Conservation (phyloP, 2,797 vertebrate genomes). For the Pygocentrus nattereri region DNA sequence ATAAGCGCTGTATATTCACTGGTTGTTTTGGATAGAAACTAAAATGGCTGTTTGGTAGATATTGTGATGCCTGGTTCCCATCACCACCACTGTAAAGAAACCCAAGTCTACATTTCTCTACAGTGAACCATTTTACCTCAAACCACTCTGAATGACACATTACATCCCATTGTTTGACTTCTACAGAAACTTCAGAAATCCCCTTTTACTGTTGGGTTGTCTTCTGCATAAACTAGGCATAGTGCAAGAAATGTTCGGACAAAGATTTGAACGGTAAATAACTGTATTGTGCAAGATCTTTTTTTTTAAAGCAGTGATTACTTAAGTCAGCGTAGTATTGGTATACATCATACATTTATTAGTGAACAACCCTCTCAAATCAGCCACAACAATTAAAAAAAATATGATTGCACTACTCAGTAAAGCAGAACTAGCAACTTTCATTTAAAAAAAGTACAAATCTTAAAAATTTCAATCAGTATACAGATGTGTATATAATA, state of each 20-base stretch:
- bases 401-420: slow-evolving; percentile 99
- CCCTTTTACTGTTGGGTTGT: too few species aligned
- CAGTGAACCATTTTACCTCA: too few species aligned
- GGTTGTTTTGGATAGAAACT: too few species aligned
- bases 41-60: too few species aligned
- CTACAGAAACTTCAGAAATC: not conserved
- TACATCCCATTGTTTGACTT: too few species aligned
- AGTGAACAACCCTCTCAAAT: slow-evolving; percentile 99
- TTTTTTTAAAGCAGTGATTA: slow-evolving; percentile 59
- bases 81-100: too few species aligned
- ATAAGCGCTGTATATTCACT: too few species aligned
- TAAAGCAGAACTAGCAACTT: slow-evolving; percentile 99
- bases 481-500: slow-evolving; percentile 99
- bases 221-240: not conserved
- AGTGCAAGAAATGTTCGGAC: slow-evolving; percentile 33
- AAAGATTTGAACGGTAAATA: slow-evolving; percentile 36
- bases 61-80: too few species aligned
- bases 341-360: slow-evolving; percentile 99
- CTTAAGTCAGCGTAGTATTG: slow-evolving; percentile 71
- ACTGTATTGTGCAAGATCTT: slow-evolving; percentile 45
- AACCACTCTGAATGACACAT: too few species aligned
- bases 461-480: slow-evolving; percentile 99
- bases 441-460: slow-evolving; percentile 99
- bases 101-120: too few species aligned
- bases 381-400: slow-evolving; percentile 99